Conservation (phyloP, 2,888 invertebrate genomes). For the Drosophila stalkeri region DNA sequence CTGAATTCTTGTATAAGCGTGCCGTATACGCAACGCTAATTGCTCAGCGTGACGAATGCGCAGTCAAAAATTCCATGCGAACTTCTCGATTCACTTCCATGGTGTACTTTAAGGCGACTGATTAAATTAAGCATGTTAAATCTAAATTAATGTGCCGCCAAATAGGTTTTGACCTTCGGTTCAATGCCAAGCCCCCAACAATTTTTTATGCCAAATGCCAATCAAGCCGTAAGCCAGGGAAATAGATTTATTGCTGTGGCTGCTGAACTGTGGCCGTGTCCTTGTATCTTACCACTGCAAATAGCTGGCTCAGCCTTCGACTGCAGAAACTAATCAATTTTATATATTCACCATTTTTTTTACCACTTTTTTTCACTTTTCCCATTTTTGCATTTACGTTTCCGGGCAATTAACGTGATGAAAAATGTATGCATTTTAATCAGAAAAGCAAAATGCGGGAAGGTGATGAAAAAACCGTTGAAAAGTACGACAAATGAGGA, state of each 20-base stretch:
- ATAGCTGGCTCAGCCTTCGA: slow-evolving; percentile 29
- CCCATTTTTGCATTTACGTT: slow-evolving; percentile 38
- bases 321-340: slow-evolving; percentile 41
- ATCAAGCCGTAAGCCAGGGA: slow-evolving; percentile 43
- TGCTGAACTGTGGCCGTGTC: slow-evolving; percentile 13
- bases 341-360: slow-evolving; percentile 7
- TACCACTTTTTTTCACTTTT: neutral
- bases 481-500: neutral
- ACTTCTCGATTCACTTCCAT: neutral
- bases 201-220: slow-evolving; percentile 36
- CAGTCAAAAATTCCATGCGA: slow-evolving; percentile 38
- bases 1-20: slow-evolving; percentile 22
- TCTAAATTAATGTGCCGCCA: slow-evolving; percentile 43
- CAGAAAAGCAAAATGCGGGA: slow-evolving; percentile 18
- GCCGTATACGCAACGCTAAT: slow-evolving; percentile 28
- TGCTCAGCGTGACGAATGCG: slow-evolving; percentile 44
- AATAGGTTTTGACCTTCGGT: slow-evolving; percentile 26
- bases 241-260: slow-evolving; percentile 45
- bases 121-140: slow-evolving; percentile 47
- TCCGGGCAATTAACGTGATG: slow-evolving; percentile 62
- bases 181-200: slow-evolving; percentile 30
- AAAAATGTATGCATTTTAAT: slow-evolving; percentile 47
- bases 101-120: slow-evolving; percentile 32
- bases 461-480: neutral
- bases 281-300: slow-evolving; percentile 9